Percentiles rank a stretch among this genome's conserved stretches.
Conservation (phyloP, 2,113 vertebrate genomes). For the Catagonus wagneri region DNA sequence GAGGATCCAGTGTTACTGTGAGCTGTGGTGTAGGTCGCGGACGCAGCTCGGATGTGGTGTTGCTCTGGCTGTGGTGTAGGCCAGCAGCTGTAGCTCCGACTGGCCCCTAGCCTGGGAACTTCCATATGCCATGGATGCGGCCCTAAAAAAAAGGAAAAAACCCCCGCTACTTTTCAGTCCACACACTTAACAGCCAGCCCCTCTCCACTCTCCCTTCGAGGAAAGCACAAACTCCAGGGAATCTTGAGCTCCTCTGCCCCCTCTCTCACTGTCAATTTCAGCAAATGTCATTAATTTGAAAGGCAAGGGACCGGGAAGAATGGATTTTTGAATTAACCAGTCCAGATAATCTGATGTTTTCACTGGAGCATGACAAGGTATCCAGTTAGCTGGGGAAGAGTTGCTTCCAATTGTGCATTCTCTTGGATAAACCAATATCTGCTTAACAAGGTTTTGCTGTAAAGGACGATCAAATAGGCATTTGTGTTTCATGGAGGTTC, state of each 20-base stretch:
- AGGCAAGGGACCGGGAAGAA: conserved; percentile 71
- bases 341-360: conserved; percentile 73
- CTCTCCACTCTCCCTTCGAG: background rate
- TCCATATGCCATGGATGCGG: too few species aligned
- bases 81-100: too few species aligned
- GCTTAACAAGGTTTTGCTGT: conserved; percentile 40
- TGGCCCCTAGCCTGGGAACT: too few species aligned
- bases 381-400: conserved; percentile 51
- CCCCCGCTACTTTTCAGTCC: background rate
- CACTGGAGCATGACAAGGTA: conserved; percentile 53
- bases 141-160: too few species aligned
- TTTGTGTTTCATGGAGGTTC: background rate
- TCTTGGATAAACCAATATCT: conserved; percentile 49
- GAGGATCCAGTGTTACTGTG: too few species aligned
- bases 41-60: too few species aligned
- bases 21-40: too few species aligned
- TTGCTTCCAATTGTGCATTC: conserved; percentile 41
- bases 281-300: conserved; percentile 65
- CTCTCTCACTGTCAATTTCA: conserved; percentile 31
- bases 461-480: background rate
- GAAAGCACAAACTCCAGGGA: background rate
- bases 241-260: accelerated
- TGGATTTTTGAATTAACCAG: conserved; percentile 78
- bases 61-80: too few species aligned
- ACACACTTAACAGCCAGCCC: background rate